These are phyloP conservation scores for Nannospalax galili DNA, from an alignment of 2,113 vertebrate genomes.

Conservation along the genomic window DNA sequence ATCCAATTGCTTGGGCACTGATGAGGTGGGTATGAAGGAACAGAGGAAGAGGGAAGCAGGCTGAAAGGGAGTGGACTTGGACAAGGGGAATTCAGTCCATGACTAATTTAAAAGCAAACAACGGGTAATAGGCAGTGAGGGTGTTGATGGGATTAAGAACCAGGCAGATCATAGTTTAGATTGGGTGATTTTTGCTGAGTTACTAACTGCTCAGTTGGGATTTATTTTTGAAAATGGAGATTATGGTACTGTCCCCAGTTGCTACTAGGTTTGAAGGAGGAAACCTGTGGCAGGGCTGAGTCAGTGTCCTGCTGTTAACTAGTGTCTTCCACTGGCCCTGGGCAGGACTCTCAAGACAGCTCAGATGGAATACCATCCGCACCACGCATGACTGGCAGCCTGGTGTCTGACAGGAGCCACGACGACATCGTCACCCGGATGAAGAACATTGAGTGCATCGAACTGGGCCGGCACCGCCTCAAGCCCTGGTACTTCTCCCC, in stretches of 20 bases:
- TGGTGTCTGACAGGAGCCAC: conserved; percentile 97
- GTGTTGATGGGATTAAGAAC: not conserved
- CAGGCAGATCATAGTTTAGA: not conserved
- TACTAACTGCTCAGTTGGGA: not conserved
- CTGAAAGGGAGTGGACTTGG: not conserved
- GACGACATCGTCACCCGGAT: conserved; percentile 97
- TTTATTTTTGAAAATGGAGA: not conserved
- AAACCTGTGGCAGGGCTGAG: not conserved
- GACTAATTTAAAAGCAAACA: not conserved
- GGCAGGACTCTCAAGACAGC: conserved; percentile 96
- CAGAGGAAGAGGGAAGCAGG: not conserved
- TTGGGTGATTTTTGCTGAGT: not conserved
- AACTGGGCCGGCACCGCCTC: conserved; percentile 94
- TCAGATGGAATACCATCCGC: conserved; percentile 94
- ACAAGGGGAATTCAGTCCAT: not conserved
- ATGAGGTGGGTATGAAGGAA: conserved; percentile 88
- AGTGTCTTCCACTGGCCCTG: not conserved
- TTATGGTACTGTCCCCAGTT: not conserved
- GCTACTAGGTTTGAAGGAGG: not conserved
- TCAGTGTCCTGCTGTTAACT: not conserved
- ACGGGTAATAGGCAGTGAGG: not conserved
- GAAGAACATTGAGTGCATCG: conserved; percentile 98
- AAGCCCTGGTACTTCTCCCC: conserved; percentile 99
- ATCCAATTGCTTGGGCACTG: conserved; percentile 90
- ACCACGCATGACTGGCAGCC: conserved; percentile 95